phyloP scores from a whole-genome alignment of 2,888 invertebrate genomes.

The Synanthedon tipuliformis region DNA sequence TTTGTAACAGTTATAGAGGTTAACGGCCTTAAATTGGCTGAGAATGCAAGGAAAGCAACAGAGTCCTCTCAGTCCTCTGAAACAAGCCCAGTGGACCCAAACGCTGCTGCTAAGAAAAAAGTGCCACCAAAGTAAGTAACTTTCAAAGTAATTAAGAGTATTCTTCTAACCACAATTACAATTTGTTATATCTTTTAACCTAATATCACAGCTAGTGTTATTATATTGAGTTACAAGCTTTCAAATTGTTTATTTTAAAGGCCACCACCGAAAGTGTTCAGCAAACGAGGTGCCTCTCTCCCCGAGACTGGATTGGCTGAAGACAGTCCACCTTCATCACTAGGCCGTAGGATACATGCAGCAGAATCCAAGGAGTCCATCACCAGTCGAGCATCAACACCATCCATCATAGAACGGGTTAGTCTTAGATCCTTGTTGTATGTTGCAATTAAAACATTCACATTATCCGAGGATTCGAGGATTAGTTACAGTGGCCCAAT shows the following conservation, averaged over 20 bases:
- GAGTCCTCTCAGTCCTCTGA: constrained; percentile 56
- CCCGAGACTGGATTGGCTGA: constrained; percentile 69
- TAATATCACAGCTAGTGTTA: too few species aligned
- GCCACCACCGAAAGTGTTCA: constrained; percentile 74
- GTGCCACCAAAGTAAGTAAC: constrained; percentile 72
- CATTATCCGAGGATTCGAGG: too few species aligned
- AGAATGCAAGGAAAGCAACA: constrained; percentile 49
- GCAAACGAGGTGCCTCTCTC: constrained; percentile 63
- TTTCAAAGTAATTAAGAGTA: too few species aligned
- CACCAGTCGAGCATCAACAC: constrained; percentile 61
- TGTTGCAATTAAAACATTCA: too few species aligned
- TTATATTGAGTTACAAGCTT: not conserved
- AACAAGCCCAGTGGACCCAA: constrained; percentile 69
- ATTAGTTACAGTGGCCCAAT: too few species aligned
- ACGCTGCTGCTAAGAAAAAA: constrained; percentile 71
- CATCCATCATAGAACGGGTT: constrained; percentile 64
- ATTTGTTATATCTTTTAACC: too few species aligned
- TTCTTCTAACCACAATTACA: too few species aligned
- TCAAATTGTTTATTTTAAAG: constrained; percentile 26
- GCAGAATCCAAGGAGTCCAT: constrained; percentile 63
- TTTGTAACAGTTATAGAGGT: constrained; percentile 92
- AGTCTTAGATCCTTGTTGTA: constrained; percentile 10
- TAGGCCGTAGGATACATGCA: constrained; percentile 49
- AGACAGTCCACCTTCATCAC: constrained; percentile 61
- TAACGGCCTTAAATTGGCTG: constrained; percentile 77